Evolutionary conservation across 2,888 invertebrate genomes (phyloP).

Genomic region (Lepeophtheirus nordmannii): DNA sequence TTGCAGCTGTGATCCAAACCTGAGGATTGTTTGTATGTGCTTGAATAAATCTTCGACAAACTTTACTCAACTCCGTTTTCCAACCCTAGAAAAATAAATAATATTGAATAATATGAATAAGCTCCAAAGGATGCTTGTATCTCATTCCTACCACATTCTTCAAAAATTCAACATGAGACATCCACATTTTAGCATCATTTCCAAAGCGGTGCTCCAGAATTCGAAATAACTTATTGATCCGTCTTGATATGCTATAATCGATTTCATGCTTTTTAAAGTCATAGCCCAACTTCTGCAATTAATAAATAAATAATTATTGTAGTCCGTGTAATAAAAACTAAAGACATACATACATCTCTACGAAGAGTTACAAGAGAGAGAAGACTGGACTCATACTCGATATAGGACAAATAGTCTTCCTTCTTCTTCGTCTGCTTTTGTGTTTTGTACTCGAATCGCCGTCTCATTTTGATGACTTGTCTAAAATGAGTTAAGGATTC

Average conservation of each 20-base stretch:
- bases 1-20: conserved; percentile 62
- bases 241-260: conserved; percentile 31
- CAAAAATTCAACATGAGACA: conserved; percentile 36
- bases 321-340: too few relatives aligned
- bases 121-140: too few relatives aligned
- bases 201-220: conserved; percentile 30
- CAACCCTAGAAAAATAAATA: not conserved
- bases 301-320: too few relatives aligned
- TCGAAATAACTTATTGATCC: conserved; percentile 35
- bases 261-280: conserved; percentile 23
- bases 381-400: conserved; percentile 35
- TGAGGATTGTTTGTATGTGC: conserved; percentile 55
- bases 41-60: conserved; percentile 40
- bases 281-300: conserved; percentile 16
- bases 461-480: conserved; percentile 34
- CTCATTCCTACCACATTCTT: conserved; percentile 31
- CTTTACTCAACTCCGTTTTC: conserved; percentile 27
- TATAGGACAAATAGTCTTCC: conserved; percentile 33
- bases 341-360: conserved; percentile 29
- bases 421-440: conserved; percentile 33
- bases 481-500: conserved; percentile 29
- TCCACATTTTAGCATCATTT: conserved; percentile 35
- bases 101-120: too few relatives aligned
- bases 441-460: conserved; percentile 35
- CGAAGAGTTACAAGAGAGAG: conserved; percentile 33